Conservation (phyloP, 2,797 vertebrate genomes). For the Tauraco hartlaubi region DNA sequence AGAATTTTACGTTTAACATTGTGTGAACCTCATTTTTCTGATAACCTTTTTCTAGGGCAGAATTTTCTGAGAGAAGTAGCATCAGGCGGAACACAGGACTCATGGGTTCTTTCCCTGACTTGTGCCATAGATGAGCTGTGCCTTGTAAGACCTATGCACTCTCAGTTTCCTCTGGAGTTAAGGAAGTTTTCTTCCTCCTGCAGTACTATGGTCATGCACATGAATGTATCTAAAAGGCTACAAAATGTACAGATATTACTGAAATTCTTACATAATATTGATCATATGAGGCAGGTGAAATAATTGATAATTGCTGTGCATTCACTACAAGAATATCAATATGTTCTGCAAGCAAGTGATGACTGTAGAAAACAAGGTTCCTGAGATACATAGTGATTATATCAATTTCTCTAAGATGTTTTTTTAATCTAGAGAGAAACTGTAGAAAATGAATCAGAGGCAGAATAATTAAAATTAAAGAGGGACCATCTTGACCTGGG, state of each 20-base stretch:
- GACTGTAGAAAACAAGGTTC: background rate
- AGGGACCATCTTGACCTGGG: background rate
- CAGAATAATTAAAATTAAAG: background rate
- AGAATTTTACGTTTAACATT: background rate
- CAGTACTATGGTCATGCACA: background rate
- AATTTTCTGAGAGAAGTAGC: background rate
- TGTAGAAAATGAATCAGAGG: background rate
- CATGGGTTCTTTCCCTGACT: background rate
- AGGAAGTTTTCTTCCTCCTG: background rate
- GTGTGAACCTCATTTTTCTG: background rate
- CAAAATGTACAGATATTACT: background rate
- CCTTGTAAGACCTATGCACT: background rate
- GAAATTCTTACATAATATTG: background rate
- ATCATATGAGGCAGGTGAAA: background rate
- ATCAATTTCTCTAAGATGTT: background rate
- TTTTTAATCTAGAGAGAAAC: background rate
- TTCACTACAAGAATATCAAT: background rate
- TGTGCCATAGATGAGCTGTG: background rate
- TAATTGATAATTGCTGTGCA: background rate
- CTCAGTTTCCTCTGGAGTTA: background rate
- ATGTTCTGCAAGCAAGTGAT: background rate
- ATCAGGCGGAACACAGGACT: background rate
- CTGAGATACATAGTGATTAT: background rate
- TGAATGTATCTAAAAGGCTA: background rate
- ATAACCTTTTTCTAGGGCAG: background rate